These are phyloP conservation scores for Micropoecilia bifurca DNA, from an alignment of 2,797 vertebrate genomes.

Conservation along the genomic window DNA sequence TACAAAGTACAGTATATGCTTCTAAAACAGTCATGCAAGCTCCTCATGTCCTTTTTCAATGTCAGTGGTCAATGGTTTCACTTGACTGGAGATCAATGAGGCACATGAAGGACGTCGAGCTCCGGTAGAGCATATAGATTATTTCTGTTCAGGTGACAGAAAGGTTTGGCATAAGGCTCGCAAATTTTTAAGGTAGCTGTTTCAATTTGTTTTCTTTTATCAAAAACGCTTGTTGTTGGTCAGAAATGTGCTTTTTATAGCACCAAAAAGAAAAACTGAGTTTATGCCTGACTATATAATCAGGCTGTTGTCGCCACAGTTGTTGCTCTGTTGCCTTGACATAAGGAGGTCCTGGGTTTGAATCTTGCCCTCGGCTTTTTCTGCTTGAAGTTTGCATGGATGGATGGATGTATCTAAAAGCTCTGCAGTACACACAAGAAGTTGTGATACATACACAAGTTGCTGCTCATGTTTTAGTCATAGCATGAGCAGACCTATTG, in stretches of 20 bases:
- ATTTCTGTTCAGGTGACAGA: constrained; percentile 30
- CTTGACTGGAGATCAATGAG: constrained; percentile 62
- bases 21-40: constrained; percentile 32
- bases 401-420: neutral
- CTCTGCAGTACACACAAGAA: neutral
- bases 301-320: neutral
- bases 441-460: neutral
- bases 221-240: neutral
- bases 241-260: neutral
- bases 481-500: neutral
- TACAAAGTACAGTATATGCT: constrained; percentile 4
- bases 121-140: constrained; percentile 42
- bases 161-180: neutral
- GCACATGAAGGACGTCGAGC: constrained; percentile 57
- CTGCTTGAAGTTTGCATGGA: neutral
- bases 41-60: constrained; percentile 46
- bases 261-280: neutral
- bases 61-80: constrained; percentile 61
- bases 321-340: neutral
- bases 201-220: neutral
- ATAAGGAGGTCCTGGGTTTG: neutral
- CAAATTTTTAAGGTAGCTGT: neutral
- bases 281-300: neutral
- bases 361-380: neutral
- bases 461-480: neutral